Evolutionary conservation across 2,888 invertebrate genomes (phyloP).

Genomic region (Flabesymbios commensalis): DNA sequence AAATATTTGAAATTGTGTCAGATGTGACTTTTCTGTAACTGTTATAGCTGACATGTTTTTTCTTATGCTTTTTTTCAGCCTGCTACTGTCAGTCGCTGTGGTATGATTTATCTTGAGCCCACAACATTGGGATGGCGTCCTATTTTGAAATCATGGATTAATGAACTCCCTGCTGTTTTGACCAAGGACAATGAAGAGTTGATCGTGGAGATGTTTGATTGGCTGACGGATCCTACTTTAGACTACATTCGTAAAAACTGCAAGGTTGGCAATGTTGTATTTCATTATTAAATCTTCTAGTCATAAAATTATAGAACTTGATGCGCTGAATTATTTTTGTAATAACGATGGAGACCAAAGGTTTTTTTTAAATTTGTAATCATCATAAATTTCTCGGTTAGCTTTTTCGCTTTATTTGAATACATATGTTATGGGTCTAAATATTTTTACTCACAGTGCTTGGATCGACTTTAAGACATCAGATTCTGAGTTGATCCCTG

Average conservation of each 20-base stretch:
- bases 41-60: neutral
- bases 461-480: neutral
- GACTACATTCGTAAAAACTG: constrained; percentile 76
- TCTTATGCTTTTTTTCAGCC: constrained; percentile 63
- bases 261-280: constrained; percentile 53
- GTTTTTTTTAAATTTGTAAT: too few species aligned
- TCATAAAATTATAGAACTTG: neutral
- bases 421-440: too few species aligned
- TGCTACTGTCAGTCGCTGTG: constrained; percentile 87
- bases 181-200: constrained; percentile 68
- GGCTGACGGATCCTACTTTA: constrained; percentile 79
- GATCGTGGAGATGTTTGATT: constrained; percentile 65
- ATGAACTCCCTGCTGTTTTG: constrained; percentile 64
- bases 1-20: too few species aligned
- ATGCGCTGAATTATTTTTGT: too few species aligned
- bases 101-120: constrained; percentile 94
- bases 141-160: constrained; percentile 81
- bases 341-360: too few species aligned
- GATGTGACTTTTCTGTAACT: too few species aligned
- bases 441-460: too few species aligned
- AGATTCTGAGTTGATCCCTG: too few species aligned
- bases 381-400: too few species aligned
- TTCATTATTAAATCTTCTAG: neutral
- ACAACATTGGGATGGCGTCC: constrained; percentile 79
- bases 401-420: too few species aligned